These are phyloP conservation scores for Pterois miles DNA, from an alignment of 2,797 vertebrate species.

Conservation along the genomic window DNA sequence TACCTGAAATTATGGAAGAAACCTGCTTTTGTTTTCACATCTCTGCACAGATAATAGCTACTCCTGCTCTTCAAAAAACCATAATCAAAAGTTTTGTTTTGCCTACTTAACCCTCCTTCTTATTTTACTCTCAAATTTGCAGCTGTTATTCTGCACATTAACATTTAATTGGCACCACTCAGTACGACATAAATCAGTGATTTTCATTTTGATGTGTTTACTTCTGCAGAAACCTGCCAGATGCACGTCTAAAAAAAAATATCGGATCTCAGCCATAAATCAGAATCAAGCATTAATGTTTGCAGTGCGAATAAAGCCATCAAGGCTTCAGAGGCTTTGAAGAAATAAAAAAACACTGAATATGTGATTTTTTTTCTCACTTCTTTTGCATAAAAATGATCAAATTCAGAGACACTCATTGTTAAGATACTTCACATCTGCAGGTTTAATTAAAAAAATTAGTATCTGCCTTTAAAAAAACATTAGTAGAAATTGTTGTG, in stretches of 20 bases:
- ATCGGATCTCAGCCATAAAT: not conserved
- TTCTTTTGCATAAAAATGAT: not conserved
- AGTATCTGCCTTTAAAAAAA: not conserved
- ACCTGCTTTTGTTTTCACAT: constrained; percentile 5
- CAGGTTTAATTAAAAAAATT: not conserved
- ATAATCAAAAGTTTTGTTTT: not conserved
- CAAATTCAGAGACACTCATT: not conserved
- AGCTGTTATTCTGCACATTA: constrained; percentile 5
- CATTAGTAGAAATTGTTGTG: not conserved
- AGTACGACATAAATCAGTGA: not conserved
- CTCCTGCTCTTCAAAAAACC: not conserved
- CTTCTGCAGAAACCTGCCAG: not conserved
- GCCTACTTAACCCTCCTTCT: not conserved
- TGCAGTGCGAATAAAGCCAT: not conserved
- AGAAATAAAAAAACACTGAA: not conserved
- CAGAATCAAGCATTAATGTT: not conserved
- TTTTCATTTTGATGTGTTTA: not conserved
- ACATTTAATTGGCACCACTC: not conserved
- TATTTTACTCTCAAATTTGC: not conserved
- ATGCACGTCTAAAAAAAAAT: not conserved
- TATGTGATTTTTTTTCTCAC: not conserved
- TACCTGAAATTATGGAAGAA: not conserved
- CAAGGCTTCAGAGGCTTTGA: not conserved
- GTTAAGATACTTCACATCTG: not conserved
- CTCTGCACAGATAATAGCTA: not conserved